Evolutionary conservation across 1,140 invertebrate genomes (phyloP).

Genomic region (Diprion similis): DNA sequence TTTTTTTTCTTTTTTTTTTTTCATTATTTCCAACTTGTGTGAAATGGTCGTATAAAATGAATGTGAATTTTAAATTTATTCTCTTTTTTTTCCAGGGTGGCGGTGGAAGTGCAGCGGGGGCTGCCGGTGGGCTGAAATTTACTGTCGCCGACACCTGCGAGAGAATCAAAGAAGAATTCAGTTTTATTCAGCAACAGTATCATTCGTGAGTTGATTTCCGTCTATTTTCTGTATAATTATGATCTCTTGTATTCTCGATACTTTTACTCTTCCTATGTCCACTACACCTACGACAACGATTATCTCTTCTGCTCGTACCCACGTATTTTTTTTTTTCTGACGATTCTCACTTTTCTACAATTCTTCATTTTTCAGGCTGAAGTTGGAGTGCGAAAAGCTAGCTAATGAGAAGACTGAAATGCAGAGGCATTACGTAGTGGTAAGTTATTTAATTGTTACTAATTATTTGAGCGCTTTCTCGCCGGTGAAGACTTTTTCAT

Average conservation of each 20-base stretch:
- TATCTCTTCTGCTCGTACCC: not conserved
- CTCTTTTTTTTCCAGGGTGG: conserved; percentile 70
- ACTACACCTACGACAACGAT: not conserved
- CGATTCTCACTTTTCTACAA: not conserved
- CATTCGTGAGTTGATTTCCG: conserved; percentile 85
- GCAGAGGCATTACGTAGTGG: conserved; percentile 97
- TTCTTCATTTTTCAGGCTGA: conserved; percentile 71
- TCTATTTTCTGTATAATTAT: conserved; percentile 19
- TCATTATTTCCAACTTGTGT: conserved; percentile 33
- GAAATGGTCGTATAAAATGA: conserved; percentile 14
- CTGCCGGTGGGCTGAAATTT: conserved; percentile 83
- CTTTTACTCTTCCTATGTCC: not conserved
- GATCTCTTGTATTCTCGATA: not conserved
- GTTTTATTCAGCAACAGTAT: conserved; percentile 97
- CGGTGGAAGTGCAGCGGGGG: conserved; percentile 85
- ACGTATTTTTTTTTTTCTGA: not conserved
- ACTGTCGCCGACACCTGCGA: conserved; percentile 96
- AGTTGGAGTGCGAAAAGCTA: conserved; percentile 90
- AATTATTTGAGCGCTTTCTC: not conserved
- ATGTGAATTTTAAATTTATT: conserved; percentile 27
- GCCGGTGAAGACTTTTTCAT: too few relatives aligned
- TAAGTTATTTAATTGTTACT: conserved; percentile 62
- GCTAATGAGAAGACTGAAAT: conserved; percentile 97
- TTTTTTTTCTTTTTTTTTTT: conserved; percentile 39
- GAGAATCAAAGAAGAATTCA: conserved; percentile 98